Evolutionary conservation across 2,888 invertebrate genomes (phyloP), one percentile per base, ranked within the genome.

Genomic region (Troilus luridus): DNA sequence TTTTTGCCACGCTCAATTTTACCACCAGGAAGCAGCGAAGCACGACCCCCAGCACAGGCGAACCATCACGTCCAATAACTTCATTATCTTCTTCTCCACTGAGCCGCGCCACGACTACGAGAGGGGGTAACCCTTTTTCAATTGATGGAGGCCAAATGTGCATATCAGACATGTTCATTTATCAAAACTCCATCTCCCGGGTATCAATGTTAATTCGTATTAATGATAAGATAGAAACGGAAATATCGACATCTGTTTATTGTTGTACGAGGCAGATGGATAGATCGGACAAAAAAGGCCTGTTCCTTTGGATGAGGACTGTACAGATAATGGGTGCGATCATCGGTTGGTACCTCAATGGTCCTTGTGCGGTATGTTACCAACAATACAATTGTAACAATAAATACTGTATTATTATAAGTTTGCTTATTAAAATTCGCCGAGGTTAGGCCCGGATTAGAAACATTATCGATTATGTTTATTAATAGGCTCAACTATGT

Each of bases 181-280:
- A 90, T 90, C 90, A 90, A 90, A 90, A 77, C 56, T 72, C 90
- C 89, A 72, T 90, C 90, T 58, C 72, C 72, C 72, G 90, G 67
- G 67, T 90, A 90, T 90, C 90, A 90, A 90, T 90, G 90, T 58
- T 90, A 90, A 90, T 90, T 54, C 59, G 90, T 72, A 90, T 90
- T 90, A 90, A 90, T 90, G 90, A 90, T 77, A 90, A 85, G 90
- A 58, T 24, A 24, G 56, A 3, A 90, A 90, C 90, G 90, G 90
- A 90, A 58, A 58, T 27, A 27, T 88, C 88, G 24, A 88, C 59
- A 88, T 88, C 60, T 62, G 88, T 60, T 88, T 85, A 58, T 85
- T 85, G 85, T 58, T 85, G 21, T 12, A 0, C 6, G 21, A 11
- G 85, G 85, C 85, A 85, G 85, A 85, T 85, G 85, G 85, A 54